Evolutionary conservation across 2,797 vertebrate species (phyloP).

Genomic region (Coregonus ussuriensis): DNA sequence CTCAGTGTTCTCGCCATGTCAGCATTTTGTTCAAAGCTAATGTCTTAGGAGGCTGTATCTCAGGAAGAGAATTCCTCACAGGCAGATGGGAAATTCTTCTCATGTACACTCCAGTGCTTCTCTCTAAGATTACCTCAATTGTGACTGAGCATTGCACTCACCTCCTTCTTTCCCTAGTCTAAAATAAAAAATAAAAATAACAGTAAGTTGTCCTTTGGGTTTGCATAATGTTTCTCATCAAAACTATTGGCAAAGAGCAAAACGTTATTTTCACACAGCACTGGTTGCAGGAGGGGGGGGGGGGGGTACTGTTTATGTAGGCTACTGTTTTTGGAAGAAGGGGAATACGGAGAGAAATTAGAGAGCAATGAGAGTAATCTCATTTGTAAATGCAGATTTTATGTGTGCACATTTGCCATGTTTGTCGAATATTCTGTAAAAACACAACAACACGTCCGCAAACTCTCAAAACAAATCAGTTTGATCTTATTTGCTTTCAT

Average conservation of each 20-base stretch:
- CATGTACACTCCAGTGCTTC: not conserved
- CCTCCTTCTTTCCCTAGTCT: no score
- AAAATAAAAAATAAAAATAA: no score
- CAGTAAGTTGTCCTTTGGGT: no score
- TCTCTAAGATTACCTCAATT: not conserved
- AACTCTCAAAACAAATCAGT: slow-evolving; percentile 45
- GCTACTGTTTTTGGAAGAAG: not conserved
- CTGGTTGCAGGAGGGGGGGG: no score
- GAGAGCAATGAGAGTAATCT: not conserved
- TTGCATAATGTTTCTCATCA: no score
- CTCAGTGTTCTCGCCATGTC: not conserved
- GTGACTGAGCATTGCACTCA: no score
- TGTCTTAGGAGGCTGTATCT: not conserved
- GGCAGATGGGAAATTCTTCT: not conserved
- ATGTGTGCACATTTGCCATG: not conserved
- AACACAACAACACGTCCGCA: slow-evolving; percentile 17
- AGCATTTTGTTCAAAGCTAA: not conserved
- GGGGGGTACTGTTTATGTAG: not conserved
- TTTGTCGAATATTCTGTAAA: not conserved
- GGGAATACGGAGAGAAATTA: not conserved
- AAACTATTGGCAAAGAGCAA: no score
- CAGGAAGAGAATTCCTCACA: not conserved
- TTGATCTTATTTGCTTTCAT: slow-evolving; percentile 52
- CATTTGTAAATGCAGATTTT: not conserved
- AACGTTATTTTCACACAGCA: no score